A percentile compares a stretch with the other conserved stretches of the same genome.
phyloP scores from a whole-genome alignment of 2,113 vertebrate species.

The Progne subis region DNA sequence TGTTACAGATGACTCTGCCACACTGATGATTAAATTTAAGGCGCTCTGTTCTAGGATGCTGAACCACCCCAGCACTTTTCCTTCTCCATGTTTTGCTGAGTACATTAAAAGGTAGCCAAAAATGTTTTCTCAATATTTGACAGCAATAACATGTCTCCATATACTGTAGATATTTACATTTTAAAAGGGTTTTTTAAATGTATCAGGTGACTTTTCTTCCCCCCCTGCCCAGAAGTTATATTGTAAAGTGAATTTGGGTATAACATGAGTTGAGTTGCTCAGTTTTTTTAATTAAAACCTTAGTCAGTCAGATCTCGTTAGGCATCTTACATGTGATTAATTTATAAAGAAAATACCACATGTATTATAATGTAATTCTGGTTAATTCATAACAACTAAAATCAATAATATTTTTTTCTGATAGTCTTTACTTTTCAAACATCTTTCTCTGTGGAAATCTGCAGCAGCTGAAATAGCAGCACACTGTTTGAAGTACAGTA shows the following conservation, averaged over 20 bases:
- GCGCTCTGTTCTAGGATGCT: not conserved
- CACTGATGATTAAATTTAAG: not conserved
- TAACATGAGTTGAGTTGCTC: not conserved
- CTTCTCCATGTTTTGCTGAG: not conserved
- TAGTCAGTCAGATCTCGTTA: not conserved
- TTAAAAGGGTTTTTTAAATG: not conserved
- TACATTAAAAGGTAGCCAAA: not conserved
- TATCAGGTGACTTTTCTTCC: not conserved
- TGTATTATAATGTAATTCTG: not conserved
- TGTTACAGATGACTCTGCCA: not conserved
- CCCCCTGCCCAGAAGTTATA: accelerated
- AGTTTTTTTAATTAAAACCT: not conserved
- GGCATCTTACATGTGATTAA: not conserved
- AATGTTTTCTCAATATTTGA: accelerated
- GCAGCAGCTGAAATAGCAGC: not conserved
- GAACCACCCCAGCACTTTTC: not conserved
- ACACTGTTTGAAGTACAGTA: not conserved
- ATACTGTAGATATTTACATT: not conserved
- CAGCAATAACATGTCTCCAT: not conserved
- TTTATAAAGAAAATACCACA: not conserved
- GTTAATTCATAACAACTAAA: not conserved
- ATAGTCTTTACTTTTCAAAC: not conserved
- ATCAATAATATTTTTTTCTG: not conserved
- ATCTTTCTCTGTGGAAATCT: not conserved
- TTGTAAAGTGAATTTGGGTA: not conserved